phyloP scores from a whole-genome alignment of 2,797 vertebrate species.

The Falco rusticolus region DNA sequence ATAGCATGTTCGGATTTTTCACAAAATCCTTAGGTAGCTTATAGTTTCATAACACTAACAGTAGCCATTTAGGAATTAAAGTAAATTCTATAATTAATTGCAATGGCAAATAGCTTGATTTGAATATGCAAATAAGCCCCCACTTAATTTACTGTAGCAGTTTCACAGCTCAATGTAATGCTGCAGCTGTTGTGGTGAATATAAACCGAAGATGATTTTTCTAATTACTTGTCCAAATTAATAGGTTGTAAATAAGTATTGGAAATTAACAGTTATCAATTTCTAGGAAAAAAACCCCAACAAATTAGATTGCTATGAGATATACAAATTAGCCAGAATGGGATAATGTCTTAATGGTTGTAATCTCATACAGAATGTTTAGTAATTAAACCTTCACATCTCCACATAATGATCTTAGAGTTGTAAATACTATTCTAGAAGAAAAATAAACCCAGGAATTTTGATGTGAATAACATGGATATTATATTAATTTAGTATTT shows the following conservation, averaged over 20 bases:
- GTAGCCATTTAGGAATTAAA: not conserved
- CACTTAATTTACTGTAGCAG: not conserved
- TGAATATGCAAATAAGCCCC: conserved; percentile 11
- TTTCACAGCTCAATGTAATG: not conserved
- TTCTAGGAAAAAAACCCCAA: not conserved
- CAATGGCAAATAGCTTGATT: not conserved
- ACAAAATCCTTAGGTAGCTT: not conserved
- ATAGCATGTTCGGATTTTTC: not conserved
- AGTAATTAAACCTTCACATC: not conserved
- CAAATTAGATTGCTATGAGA: not conserved
- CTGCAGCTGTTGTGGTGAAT: conserved; percentile 17
- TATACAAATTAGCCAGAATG: not conserved
- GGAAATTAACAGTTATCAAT: not conserved
- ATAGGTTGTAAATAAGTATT: not conserved
- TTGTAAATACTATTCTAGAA: not conserved
- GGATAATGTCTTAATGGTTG: not conserved
- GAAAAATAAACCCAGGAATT: not conserved
- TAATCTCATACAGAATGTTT: not conserved
- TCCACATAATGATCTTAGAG: not conserved
- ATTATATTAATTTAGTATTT: not conserved
- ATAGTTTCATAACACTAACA: not conserved
- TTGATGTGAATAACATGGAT: not conserved
- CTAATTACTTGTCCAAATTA: not conserved
- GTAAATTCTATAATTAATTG: not conserved
- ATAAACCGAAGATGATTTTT: not conserved